Conservation (phyloP, 2,888 invertebrate genomes). For the Melipona bicolor region DNA sequence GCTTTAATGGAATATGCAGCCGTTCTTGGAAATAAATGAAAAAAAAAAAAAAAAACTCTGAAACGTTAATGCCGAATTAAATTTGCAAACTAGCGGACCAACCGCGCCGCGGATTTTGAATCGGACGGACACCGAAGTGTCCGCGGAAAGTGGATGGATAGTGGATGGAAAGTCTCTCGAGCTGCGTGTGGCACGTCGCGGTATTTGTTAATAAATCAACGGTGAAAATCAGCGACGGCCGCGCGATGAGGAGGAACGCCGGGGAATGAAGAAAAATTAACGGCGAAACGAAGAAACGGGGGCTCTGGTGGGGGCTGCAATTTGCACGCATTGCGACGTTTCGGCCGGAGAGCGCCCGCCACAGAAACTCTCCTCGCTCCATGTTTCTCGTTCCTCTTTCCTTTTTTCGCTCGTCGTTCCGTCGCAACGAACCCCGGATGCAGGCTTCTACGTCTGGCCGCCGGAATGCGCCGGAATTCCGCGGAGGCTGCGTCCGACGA, state of each 20-base stretch:
- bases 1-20: conserved; percentile 11
- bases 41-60: conserved; percentile 22
- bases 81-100: conserved; percentile 15
- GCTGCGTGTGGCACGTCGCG: background rate
- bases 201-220: conserved; percentile 12
- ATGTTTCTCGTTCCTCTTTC: background rate
- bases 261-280: conserved; percentile 13
- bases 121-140: no score
- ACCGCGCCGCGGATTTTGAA: conserved; percentile 1
- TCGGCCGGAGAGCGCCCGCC: conserved; percentile 55
- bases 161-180: background rate
- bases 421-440: conserved; percentile 59
- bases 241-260: background rate
- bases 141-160: no score
- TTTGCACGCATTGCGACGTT: conserved; percentile 71
- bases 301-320: conserved; percentile 27
- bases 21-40: conserved; percentile 26
- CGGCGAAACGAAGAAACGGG: conserved; percentile 10
- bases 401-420: conserved; percentile 16
- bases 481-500: conserved; percentile 74
- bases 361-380: conserved; percentile 8
- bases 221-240: background rate
- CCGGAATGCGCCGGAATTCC: conserved; percentile 76
- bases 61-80: conserved; percentile 29
- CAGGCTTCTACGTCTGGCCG: conserved; percentile 66